phyloP scores from a whole-genome alignment of 92 coral and sea anemone species.

The Porites rus region DNA sequence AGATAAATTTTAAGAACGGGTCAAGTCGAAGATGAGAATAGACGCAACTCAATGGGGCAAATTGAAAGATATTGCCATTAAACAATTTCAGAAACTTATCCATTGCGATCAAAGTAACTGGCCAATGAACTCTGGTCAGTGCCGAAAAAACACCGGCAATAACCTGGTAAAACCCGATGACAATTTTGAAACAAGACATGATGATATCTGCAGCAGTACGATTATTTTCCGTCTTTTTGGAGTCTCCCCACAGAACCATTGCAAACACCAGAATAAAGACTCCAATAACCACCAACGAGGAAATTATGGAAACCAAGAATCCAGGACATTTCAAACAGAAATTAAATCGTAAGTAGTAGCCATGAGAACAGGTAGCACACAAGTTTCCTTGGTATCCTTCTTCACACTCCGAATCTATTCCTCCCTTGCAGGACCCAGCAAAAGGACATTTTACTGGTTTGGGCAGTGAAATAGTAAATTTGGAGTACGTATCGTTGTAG shows the following conservation, averaged over 20 bases:
- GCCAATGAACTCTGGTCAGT: neutral
- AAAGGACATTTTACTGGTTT: too few species aligned
- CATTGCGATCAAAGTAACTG: slow-evolving; percentile 28
- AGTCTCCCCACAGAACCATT: neutral
- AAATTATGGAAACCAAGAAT: too few species aligned
- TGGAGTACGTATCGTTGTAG: too few species aligned
- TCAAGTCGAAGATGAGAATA: neutral
- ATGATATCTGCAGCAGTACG: neutral
- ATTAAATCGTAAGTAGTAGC: too few species aligned
- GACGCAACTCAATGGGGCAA: neutral
- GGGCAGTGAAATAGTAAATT: too few species aligned
- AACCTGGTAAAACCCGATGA: slow-evolving; percentile 23
- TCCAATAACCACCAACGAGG: too few species aligned
- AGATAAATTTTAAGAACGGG: neutral
- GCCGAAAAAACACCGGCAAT: neutral
- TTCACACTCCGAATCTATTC: too few species aligned
- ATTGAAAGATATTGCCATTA: slow-evolving; percentile 22
- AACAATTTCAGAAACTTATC: slow-evolving; percentile 27
- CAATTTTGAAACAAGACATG: slow-evolving; percentile 50
- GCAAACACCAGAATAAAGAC: too few species aligned
- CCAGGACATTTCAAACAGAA: too few species aligned
- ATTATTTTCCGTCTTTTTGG: neutral
- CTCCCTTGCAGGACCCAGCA: too few species aligned
- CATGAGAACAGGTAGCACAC: too few species aligned
- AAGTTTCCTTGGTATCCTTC: too few species aligned